phyloP scores from a whole-genome alignment of 92 coral and sea anemone genomes.

The Siderastrea radians region DNA sequence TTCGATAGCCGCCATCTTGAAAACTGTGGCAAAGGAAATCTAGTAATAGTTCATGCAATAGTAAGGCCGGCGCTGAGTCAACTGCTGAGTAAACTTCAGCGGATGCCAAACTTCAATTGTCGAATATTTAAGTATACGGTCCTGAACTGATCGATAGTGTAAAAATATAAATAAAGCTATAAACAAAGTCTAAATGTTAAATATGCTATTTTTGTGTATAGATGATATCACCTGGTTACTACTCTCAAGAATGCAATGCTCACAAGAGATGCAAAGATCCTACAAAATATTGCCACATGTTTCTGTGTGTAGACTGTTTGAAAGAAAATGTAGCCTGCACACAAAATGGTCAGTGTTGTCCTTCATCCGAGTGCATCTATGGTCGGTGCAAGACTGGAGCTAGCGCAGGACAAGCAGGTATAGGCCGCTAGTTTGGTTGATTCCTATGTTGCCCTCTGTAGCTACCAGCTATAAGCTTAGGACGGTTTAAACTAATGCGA shows the following conservation, averaged over 20 bases:
- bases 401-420: conserved; percentile 84
- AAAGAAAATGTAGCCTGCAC: conserved; percentile 99
- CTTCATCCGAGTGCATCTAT: conserved; percentile 95
- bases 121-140: no score
- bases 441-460: neutral
- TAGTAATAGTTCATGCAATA: no score
- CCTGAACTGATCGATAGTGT: no score
- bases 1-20: no score
- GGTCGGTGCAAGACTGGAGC: conserved; percentile 99
- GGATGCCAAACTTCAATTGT: no score
- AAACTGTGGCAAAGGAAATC: no score
- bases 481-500: no score
- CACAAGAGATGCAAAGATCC: conserved; percentile 92
- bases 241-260: conserved; percentile 98
- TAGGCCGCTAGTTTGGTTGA: neutral
- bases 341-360: conserved; percentile 99
- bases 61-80: no score
- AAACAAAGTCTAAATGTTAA: neutral
- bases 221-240: conserved; percentile 97
- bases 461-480: neutral
- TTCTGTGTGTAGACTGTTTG: conserved; percentile 96
- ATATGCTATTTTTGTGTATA: neutral
- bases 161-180: no score
- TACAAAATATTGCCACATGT: conserved; percentile 97
- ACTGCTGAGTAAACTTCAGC: no score